phyloP scores from a whole-genome alignment of 1,140 invertebrate genomes.

The Pseudomyrmex flavicornis region DNA sequence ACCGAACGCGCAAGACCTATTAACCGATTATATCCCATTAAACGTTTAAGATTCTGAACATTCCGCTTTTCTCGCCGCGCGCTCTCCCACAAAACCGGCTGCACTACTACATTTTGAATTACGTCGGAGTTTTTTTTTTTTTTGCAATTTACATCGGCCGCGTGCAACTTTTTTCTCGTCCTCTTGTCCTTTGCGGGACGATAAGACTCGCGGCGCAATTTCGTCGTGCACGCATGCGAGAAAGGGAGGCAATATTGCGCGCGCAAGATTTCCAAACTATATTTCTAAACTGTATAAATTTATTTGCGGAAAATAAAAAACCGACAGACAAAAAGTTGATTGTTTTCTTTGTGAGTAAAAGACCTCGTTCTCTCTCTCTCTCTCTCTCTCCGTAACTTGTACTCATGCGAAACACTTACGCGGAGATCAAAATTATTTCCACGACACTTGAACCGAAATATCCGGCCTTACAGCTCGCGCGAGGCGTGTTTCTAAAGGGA shows the following conservation, averaged over 20 bases:
- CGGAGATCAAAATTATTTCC: constrained; percentile 27
- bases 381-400: background rate
- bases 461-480: background rate
- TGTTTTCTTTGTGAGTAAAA: background rate
- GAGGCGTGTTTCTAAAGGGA: background rate
- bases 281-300: background rate
- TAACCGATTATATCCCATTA: constrained; percentile 79
- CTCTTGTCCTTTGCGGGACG: background rate
- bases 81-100: background rate
- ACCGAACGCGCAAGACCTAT: constrained; percentile 70
- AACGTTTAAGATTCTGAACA: constrained; percentile 79
- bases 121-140: background rate
- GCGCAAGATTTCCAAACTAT: background rate
- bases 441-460: background rate
- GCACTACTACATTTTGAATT: constrained; percentile 27
- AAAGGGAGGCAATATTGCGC: background rate
- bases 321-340: too few species aligned
- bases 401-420: constrained; percentile 12
- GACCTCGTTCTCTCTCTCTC: too few species aligned
- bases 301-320: too few species aligned
- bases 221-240: background rate
- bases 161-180: background rate
- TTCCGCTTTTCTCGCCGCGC: constrained; percentile 66
- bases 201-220: background rate
- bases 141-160: constrained; percentile 1